A percentile compares a stretch with the other conserved stretches of the same genome.
These are phyloP conservation scores for Acrobasis consociella DNA, from an alignment of 2,888 invertebrate species.

Conservation along the genomic window DNA sequence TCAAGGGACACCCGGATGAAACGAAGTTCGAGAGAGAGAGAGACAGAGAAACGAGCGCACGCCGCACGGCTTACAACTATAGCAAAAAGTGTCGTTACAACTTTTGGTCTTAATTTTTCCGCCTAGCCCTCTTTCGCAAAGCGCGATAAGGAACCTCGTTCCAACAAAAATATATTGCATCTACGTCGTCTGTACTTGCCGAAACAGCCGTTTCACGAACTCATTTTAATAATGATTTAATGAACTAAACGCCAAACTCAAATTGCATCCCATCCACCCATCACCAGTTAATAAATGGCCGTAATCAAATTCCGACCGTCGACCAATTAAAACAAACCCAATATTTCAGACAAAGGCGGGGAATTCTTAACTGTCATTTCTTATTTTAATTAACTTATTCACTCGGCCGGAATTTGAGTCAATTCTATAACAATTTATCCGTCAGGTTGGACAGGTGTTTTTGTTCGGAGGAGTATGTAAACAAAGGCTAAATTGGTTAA, in stretches of 20 bases:
- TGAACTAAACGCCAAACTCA: constrained; percentile 16
- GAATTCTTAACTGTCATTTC: constrained; percentile 38
- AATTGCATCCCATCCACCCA: constrained; percentile 22
- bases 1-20: no score
- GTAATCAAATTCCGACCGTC: constrained; percentile 25
- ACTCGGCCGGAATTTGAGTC: constrained; percentile 13
- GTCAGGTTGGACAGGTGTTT: constrained; percentile 5
- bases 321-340: constrained; percentile 33
- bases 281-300: constrained; percentile 22
- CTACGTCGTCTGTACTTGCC: not conserved
- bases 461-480: not conserved
- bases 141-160: no score
- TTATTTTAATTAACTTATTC: constrained; percentile 50
- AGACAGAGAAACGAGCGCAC: no score
- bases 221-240: constrained; percentile 14
- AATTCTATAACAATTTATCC: constrained; percentile 19
- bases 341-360: constrained; percentile 32
- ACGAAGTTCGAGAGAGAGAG: no score
- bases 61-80: no score
- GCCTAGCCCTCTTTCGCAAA: no score
- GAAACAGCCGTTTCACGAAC: not conserved
- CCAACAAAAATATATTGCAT: no score
- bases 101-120: no score
- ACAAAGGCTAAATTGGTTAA: not conserved
- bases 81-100: no score